Base-by-base conservation (phyloP, 1,140 invertebrate species). In the Laodelphax striatellus region DNA sequence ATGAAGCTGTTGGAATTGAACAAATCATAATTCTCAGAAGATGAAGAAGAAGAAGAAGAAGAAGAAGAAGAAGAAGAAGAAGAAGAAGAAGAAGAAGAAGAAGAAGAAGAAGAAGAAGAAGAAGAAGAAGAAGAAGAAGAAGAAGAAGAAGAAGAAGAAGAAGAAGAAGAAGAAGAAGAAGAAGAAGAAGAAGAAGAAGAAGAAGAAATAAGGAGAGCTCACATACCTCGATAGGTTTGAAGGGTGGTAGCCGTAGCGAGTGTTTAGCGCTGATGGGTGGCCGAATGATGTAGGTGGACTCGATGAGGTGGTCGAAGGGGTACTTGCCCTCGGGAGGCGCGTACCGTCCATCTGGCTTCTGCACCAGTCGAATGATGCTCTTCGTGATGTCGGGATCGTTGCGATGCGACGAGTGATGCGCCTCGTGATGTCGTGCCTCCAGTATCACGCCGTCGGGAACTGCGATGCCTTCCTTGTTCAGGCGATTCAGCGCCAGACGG, bases 391-490 rank as follows among this genome's bases (percentile, higher is more conserved):
- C 66, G 9, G 66, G 68, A 50, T 68, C 68, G 14, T 55, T 22
- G 17, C 68, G 52, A 22, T 72, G 68, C 1, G 66, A 64, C 53
- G 71, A 64, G 24, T 69, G 65, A 62, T 74, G 70, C 61, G 70
- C 70, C 6, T 73, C 71, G 0, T 67, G 61, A 10, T 68, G 69
- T 24, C 74, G 63, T 9, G 70, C 68, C 42, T 82, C 76, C 0
- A 82, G 70, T 22, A 82, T 62, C 8, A 82, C 71, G 1, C 81
- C 82, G 68, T 84, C 81, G 4, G 80, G 79, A 22, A 81, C 68
- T 0, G 79, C 72, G 22, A 83, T 80, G 11, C 82, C 82, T 67
- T 82, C 79, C 67, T 82, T 81, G 67, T 83, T 82, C 13, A 83
- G 68, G 22, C 77, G 76, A 69, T 84, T 84, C 24, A 83, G 65